Evolutionary conservation across 2,797 vertebrate genomes (phyloP).

Genomic region (Neosilurus mollespiculum): DNA sequence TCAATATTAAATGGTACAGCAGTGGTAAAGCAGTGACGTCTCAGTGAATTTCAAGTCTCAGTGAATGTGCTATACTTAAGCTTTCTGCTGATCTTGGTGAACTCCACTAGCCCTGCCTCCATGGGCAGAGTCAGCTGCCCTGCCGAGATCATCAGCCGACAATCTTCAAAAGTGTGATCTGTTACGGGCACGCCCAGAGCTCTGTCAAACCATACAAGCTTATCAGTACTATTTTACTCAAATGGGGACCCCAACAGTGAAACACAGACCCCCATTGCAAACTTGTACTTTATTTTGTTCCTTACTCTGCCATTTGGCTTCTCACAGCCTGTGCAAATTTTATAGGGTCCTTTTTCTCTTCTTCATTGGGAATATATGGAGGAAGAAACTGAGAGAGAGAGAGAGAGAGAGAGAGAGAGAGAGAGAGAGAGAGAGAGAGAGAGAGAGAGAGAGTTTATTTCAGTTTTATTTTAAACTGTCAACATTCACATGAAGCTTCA

Average conservation of each 20-base stretch:
- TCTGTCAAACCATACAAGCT: constrained; percentile 62
- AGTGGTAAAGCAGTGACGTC: neutral
- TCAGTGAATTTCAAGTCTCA: neutral
- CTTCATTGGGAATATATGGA: constrained; percentile 83
- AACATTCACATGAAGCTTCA: neutral
- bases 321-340: constrained; percentile 85
- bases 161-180: constrained; percentile 97
- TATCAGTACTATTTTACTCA: neutral
- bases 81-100: constrained; percentile 96
- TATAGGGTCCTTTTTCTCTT: constrained; percentile 81
- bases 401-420: constrained; percentile 17
- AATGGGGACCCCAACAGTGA: neutral
- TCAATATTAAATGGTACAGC: neutral
- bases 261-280: neutral
- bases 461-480: neutral
- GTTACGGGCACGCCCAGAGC: constrained; percentile 85
- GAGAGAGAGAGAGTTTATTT: constrained; percentile 66
- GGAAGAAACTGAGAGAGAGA: constrained; percentile 83
- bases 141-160: constrained; percentile 94
- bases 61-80: constrained; percentile 79
- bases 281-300: constrained; percentile 19
- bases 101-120: constrained; percentile 97
- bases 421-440: constrained; percentile 69
- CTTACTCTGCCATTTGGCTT: constrained; percentile 86
- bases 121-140: constrained; percentile 94